Evolutionary conservation across 1,140 invertebrate genomes (phyloP).

Genomic region (Drosophila pallidifrons): DNA sequence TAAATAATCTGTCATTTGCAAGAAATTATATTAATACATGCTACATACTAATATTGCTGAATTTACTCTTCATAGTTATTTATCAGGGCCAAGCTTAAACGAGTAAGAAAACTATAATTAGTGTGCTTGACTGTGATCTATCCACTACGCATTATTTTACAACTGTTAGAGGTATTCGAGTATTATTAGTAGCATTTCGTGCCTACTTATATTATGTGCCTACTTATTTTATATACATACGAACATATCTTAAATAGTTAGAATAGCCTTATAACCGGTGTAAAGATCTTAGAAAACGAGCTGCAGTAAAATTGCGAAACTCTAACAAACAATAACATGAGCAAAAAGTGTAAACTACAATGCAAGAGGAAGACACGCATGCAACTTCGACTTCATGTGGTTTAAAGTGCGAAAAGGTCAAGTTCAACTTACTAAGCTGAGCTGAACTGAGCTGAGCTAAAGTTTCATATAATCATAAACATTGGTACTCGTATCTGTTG

Average conservation of each 20-base stretch:
- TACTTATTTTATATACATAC: no score
- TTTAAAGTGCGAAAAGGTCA: slow-evolving; percentile 54
- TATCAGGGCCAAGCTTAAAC: not conserved
- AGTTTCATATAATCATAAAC: slow-evolving; percentile 46
- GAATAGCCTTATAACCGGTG: no score
- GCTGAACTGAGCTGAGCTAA: slow-evolving; percentile 3
- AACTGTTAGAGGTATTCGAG: no score
- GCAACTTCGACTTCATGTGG: not conserved
- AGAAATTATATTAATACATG: no score
- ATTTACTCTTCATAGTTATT: not conserved
- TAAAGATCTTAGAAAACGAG: not conserved
- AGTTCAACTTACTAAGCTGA: slow-evolving; percentile 44
- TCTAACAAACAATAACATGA: not conserved
- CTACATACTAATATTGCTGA: not conserved
- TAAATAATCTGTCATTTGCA: no score
- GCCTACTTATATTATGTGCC: no score
- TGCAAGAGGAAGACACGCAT: not conserved
- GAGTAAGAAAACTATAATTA: no score
- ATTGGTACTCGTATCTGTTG: slow-evolving; percentile 4
- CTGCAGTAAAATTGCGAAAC: not conserved
- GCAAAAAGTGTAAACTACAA: not conserved
- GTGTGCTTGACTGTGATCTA: no score
- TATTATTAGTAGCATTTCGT: no score
- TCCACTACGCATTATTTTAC: no score
- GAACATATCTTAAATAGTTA: no score